Evolutionary conservation across 2,113 vertebrate species (phyloP).

Genomic region (Tachuris rubrigastra): DNA sequence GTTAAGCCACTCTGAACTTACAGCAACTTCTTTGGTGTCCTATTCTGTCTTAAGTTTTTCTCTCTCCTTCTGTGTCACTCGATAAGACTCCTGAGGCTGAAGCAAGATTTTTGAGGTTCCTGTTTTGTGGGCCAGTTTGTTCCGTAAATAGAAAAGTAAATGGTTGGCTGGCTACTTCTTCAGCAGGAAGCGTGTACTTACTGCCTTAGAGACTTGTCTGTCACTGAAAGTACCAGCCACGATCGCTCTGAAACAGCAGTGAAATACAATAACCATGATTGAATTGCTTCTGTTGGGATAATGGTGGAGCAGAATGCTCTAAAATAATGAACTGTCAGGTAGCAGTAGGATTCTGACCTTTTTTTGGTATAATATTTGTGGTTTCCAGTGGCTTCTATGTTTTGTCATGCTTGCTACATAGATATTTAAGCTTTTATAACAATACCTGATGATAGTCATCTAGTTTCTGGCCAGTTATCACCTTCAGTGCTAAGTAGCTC

Average conservation of each 20-base stretch:
- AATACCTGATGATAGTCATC: not conserved
- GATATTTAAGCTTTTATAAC: not conserved
- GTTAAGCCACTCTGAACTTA: not conserved
- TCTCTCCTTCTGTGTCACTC: not conserved
- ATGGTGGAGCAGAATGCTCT: not conserved
- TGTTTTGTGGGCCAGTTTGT: not conserved
- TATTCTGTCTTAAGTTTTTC: not conserved
- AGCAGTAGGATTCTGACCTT: not conserved
- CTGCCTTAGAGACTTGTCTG: not conserved
- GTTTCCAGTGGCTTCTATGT: not conserved
- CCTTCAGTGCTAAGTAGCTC: not conserved
- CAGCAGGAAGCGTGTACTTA: not conserved
- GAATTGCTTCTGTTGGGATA: not conserved
- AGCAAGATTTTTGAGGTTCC: not conserved
- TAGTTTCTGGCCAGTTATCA: not conserved
- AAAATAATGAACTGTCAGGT: not conserved
- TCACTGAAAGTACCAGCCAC: not conserved
- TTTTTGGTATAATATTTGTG: not conserved
- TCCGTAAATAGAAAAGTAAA: not conserved
- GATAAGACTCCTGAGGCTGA: not conserved
- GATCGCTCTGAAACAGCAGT: not conserved
- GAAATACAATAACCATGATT: not conserved
- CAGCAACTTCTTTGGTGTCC: accelerated
- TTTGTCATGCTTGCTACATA: not conserved
- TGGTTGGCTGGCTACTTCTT: not conserved